These are phyloP conservation scores for Biston stratarius DNA, from an alignment of 2,888 invertebrate genomes.

Conservation along the genomic window DNA sequence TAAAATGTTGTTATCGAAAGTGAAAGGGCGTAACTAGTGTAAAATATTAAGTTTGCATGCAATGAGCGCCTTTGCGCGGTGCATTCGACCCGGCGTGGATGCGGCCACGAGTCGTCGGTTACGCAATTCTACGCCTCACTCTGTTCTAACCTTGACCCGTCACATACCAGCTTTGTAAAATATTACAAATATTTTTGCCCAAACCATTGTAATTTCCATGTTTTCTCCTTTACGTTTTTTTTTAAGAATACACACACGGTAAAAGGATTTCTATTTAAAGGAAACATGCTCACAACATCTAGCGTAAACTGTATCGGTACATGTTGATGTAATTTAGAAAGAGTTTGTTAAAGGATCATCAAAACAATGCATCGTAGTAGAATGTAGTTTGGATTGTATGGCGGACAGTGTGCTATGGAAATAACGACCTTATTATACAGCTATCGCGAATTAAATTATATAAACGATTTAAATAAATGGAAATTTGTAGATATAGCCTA, in stretches of 20 bases:
- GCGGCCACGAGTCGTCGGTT: background rate
- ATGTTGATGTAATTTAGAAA: conserved; percentile 2
- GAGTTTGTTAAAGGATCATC: background rate
- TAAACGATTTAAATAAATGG: background rate
- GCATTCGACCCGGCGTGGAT: conserved; percentile 4
- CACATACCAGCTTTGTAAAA: conserved; percentile 7
- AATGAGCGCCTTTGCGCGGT: background rate
- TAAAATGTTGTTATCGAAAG: too few species aligned
- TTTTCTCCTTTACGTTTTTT: conserved; percentile 4
- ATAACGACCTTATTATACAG: conserved; percentile 25
- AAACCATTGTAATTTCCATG: conserved; percentile 12
- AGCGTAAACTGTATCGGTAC: background rate
- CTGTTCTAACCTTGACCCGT: background rate
- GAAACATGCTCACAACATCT: background rate
- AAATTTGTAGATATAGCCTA: too few species aligned
- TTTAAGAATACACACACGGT: conserved; percentile 1
- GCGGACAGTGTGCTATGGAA: conserved; percentile 19
- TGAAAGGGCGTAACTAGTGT: too few species aligned
- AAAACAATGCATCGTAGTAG: background rate
- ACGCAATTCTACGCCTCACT: background rate
- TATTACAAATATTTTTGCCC: conserved; percentile 17
- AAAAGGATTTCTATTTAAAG: conserved; percentile 2
- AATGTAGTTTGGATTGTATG: background rate
- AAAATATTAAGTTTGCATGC: background rate
- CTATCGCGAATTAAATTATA: conserved; percentile 4